phyloP scores from a whole-genome alignment of 1,140 invertebrate species.

The Drosophila burlai region DNA sequence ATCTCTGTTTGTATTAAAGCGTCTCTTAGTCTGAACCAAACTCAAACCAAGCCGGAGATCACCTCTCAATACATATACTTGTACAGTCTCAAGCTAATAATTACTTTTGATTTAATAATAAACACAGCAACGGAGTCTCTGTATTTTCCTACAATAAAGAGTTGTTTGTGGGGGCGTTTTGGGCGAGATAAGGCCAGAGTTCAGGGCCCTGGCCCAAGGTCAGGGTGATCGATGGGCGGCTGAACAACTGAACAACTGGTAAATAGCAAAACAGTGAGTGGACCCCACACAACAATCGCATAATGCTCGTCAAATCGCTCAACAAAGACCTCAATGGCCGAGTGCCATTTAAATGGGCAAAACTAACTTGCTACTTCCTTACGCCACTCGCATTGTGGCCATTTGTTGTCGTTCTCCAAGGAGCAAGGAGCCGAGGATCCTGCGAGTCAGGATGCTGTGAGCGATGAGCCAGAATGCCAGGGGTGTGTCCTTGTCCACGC shows the following conservation, averaged over 20 bases:
- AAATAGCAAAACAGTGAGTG: slow-evolving; percentile 1
- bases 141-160: neutral
- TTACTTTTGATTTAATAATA: neutral
- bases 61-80: neutral
- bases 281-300: slow-evolving; percentile 49
- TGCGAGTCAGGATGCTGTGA: neutral
- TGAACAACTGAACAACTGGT: no score
- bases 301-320: slow-evolving; percentile 40
- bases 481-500: slow-evolving; percentile 64
- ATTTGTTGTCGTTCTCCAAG: slow-evolving; percentile 40
- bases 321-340: slow-evolving; percentile 41
- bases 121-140: neutral
- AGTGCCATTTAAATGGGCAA: slow-evolving; percentile 72
- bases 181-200: slow-evolving; percentile 1
- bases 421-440: neutral
- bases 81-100: neutral
- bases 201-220: slow-evolving; percentile 28
- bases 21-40: slow-evolving; percentile 7
- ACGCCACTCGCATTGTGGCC: slow-evolving; percentile 63
- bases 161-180: slow-evolving; percentile 10
- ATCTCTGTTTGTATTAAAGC: neutral
- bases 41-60: neutral
- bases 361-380: slow-evolving; percentile 80
- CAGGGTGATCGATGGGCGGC: slow-evolving; percentile 16
- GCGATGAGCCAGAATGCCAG: slow-evolving; percentile 2